Base-by-base conservation (phyloP, 2,888 invertebrate species). In the Heliconius aoede region DNA sequence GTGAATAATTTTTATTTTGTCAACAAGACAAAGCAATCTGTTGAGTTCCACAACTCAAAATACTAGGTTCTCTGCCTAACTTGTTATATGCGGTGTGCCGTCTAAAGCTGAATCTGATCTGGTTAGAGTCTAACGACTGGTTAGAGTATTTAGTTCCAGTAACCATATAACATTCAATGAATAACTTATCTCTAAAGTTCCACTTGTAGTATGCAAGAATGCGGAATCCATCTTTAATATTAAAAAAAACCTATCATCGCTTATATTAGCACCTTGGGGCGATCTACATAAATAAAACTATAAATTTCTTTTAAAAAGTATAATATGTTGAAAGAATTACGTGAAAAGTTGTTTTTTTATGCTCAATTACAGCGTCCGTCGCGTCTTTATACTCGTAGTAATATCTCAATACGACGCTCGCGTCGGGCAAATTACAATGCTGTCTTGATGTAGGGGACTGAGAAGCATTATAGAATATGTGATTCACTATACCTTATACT, bases 331-430 rank as follows among this genome's bases (percentile, higher is more conserved):
- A 51, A 51, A 51, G 65, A 65, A 36, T 32, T 24, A 40, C 24
- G 24, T 15, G 26, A 24, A 32, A 3, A n/a, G 24, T 58, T 18
- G 1, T 21, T 15, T 36, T 72, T 60, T 72, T 60, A 60, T 72
- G 72, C 36, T 40, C 72, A 40, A 36, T 72, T 32, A 72, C 24
- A 32, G 58, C 36, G 58, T 11, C 51, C 24, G 55, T 15, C n/a
- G 64, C 26, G 65, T 64, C 68, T 75, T 62, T 65, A 73, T 58
- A n/a, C n/a, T n/a, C n/a, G n/a, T n/a, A 55, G 75, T 73, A 46
- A 78, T 72, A 55, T 75, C 78, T 78, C 75, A 72, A 78, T 73
- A 75, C 61, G 72, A 51, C 61, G 69, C 65, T 61, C 36, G 74
- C 65, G 69, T 77, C 64, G 55, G 26, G 77, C 69, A 78, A 78